Evolutionary conservation across 2,888 invertebrate genomes (phyloP).

Genomic region (Drosophila melanosoma): DNA sequence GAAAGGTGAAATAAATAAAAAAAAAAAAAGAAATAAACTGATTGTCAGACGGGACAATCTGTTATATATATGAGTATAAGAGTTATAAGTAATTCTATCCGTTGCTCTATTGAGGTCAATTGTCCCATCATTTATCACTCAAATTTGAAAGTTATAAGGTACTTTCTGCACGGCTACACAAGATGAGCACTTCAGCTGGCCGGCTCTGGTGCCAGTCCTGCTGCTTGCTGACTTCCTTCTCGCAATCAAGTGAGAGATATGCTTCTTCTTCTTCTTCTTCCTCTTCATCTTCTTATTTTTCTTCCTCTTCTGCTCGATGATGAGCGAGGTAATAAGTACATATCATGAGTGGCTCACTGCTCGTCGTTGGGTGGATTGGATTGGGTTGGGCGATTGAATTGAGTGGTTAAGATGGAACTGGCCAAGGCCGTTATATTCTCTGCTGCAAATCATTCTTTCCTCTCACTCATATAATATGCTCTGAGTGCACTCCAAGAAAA

Average conservation of each 20-base stretch:
- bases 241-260: neutral
- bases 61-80: neutral
- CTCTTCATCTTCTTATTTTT: neutral
- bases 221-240: neutral
- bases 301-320: neutral
- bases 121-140: conserved; percentile 8
- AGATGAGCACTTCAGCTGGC: conserved; percentile 8
- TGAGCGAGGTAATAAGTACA: conserved; percentile 15
- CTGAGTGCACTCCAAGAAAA: neutral
- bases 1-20: neutral
- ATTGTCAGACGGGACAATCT: neutral
- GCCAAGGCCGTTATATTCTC: neutral
- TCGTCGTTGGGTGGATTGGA: neutral
- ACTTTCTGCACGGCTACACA: conserved; percentile 12
- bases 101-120: conserved; percentile 7
- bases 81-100: neutral
- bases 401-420: neutral
- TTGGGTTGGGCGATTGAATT: neutral
- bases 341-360: conserved; percentile 14
- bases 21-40: neutral
- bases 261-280: neutral
- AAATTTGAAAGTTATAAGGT: conserved; percentile 2
- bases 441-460: neutral
- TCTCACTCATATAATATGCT: neutral
- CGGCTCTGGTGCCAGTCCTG: neutral